A percentile compares a stretch with the other conserved stretches of the same genome.
Conservation (phyloP, 2,113 vertebrate species). For the Nesogale talazaci region DNA sequence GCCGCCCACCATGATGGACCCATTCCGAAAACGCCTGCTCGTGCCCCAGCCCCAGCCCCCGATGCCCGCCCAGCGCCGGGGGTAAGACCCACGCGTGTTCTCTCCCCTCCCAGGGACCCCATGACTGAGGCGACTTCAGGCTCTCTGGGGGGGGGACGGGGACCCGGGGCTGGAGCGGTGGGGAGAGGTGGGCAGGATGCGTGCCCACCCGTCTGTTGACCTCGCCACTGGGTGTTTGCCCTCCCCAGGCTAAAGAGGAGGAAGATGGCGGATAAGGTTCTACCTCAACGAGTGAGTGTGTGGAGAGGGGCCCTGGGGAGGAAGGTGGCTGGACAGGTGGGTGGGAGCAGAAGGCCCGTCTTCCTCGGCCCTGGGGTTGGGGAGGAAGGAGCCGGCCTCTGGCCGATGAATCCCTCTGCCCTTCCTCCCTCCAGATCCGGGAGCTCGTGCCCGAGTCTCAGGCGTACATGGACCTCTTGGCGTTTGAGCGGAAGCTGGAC, state of each 20-base stretch:
- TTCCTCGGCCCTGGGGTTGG: not conserved
- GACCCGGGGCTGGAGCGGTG: not conserved
- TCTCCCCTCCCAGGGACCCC: not conserved
- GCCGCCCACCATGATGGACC: constrained; percentile 93
- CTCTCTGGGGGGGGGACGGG: not conserved
- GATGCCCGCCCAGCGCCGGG: constrained; percentile 90
- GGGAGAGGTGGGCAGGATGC: not conserved
- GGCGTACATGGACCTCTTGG: constrained; percentile 99
- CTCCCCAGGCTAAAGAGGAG: constrained; percentile 92
- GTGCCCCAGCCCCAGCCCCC: constrained; percentile 91
- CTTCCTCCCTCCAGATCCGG: constrained; percentile 88
- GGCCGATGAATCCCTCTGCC: not conserved
- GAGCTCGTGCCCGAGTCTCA: constrained; percentile 99
- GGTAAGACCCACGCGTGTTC: constrained; percentile 86
- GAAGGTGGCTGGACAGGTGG: not conserved
- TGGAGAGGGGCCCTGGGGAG: not conserved
- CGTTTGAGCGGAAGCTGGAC: constrained; percentile 98
- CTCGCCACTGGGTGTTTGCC: constrained; percentile 15
- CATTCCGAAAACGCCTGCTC: constrained; percentile 94
- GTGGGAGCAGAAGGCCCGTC: not conserved
- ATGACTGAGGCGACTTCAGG: not conserved
- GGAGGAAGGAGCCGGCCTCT: not conserved
- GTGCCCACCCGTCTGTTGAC: not conserved
- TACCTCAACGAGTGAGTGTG: constrained; percentile 95
- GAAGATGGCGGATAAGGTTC: constrained; percentile 99